phyloP scores from a whole-genome alignment of 2,888 invertebrate genomes.

The Luffia ferchaultella region DNA sequence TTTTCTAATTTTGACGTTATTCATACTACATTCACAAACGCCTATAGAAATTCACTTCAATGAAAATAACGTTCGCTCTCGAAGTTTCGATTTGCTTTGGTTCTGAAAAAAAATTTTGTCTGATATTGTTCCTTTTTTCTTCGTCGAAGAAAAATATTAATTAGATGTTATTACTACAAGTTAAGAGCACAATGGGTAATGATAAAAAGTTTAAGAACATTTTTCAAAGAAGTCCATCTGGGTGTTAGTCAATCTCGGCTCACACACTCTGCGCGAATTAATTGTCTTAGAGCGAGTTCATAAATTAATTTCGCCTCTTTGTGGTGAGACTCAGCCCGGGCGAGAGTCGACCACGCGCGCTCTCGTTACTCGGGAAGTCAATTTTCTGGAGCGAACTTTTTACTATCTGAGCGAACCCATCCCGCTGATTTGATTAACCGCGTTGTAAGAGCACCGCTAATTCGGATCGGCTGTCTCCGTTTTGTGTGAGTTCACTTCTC shows the following conservation, averaged over 20 bases:
- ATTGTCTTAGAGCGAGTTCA: neutral
- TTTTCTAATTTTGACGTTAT: too few species aligned
- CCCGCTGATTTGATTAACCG: constrained; percentile 6
- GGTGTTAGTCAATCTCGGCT: neutral
- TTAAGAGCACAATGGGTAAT: too few species aligned
- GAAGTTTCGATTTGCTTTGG: too few species aligned
- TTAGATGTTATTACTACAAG: too few species aligned
- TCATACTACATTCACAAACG: too few species aligned
- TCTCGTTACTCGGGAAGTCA: constrained; percentile 5
- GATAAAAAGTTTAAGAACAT: neutral
- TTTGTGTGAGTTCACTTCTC: neutral
- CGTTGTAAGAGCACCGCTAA: constrained; percentile 2
- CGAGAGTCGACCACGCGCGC: too few species aligned
- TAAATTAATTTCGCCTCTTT: constrained; percentile 5
- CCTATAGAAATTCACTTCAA: too few species aligned
- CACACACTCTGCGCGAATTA: neutral
- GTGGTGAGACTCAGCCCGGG: too few species aligned
- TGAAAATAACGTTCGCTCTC: too few species aligned
- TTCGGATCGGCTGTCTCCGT: constrained; percentile 1
- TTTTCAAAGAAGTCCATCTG: neutral
- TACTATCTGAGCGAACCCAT: constrained; percentile 6
- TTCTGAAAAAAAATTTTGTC: too few species aligned
- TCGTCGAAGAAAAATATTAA: too few species aligned
- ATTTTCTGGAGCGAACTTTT: constrained; percentile 5
- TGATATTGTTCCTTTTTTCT: too few species aligned